Conservation (phyloP, 2,797 vertebrate genomes). For the Melanotaenia maccullochi region DNA sequence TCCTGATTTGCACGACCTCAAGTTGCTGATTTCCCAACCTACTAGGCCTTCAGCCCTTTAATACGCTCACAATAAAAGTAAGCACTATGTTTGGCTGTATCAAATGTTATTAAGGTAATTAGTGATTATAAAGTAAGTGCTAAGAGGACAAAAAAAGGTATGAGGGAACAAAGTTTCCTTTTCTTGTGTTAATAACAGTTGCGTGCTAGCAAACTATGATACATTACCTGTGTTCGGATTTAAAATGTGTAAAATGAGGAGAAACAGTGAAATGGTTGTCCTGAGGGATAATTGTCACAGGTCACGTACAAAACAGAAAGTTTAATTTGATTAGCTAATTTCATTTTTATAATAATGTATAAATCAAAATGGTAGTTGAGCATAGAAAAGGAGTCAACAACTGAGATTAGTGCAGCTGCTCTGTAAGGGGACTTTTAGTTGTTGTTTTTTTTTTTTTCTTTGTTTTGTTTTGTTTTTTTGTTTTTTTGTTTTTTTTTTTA, state of each 20-base stretch:
- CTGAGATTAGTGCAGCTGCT: background rate
- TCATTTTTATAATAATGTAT: slow-evolving; percentile 44
- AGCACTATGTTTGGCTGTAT: background rate
- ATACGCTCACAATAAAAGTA: background rate
- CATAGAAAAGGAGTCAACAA: slow-evolving; percentile 15
- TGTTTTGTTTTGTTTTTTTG: no score
- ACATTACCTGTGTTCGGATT: slow-evolving; percentile 22
- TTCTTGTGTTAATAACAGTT: background rate
- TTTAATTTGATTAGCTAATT: slow-evolving; percentile 67
- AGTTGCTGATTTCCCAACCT: background rate
- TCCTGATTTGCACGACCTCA: background rate
- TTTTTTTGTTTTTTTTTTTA: background rate
- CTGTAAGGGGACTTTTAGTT: background rate
- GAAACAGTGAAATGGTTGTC: slow-evolving; percentile 40
- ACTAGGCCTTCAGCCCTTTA: background rate
- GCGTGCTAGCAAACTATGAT: background rate
- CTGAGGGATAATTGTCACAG: slow-evolving; percentile 10
- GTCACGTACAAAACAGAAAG: slow-evolving; percentile 42
- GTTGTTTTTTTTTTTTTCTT: background rate
- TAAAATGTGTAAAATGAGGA: slow-evolving; percentile 1
- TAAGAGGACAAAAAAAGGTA: background rate
- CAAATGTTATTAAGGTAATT: slow-evolving; percentile 19
- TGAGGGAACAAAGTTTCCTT: slow-evolving; percentile 13
- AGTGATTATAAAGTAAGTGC: background rate
- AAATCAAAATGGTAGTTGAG: slow-evolving; percentile 25